These are phyloP conservation scores for Eonycteris spelaea DNA, from an alignment of 2,113 vertebrate genomes.

Conservation along the genomic window DNA sequence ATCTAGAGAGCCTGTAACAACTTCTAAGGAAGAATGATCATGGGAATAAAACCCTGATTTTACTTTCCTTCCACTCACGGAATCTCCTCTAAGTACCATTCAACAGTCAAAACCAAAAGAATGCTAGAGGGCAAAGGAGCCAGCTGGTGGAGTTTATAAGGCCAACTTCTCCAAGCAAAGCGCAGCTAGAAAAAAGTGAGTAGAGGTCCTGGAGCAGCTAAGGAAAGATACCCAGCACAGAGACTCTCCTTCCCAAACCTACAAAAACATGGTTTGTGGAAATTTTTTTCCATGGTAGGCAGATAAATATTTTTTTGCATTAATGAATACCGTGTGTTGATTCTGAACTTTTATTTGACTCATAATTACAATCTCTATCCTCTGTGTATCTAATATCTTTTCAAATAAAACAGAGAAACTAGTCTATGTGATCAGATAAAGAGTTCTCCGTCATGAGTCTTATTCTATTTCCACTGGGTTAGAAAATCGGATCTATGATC, in stretches of 20 bases:
- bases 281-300: neutral
- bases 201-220: neutral
- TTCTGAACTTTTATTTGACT: neutral
- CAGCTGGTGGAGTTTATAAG: neutral
- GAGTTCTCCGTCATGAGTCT: neutral
- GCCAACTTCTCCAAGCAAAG: neutral
- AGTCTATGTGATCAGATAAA: neutral
- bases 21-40: neutral
- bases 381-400: neutral
- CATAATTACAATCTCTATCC: neutral
- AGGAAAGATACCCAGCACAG: neutral
- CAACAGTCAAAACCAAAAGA: neutral
- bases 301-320: neutral
- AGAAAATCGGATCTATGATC: neutral
- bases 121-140: neutral
- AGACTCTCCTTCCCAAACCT: neutral
- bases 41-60: neutral
- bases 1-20: neutral
- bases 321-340: neutral
- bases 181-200: fast-evolving
- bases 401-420: conserved; percentile 2
- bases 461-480: neutral
- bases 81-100: neutral
- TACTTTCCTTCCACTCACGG: neutral
- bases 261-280: neutral